Conservation (phyloP, 2,888 invertebrate species). For the Pseudoips prasinana region DNA sequence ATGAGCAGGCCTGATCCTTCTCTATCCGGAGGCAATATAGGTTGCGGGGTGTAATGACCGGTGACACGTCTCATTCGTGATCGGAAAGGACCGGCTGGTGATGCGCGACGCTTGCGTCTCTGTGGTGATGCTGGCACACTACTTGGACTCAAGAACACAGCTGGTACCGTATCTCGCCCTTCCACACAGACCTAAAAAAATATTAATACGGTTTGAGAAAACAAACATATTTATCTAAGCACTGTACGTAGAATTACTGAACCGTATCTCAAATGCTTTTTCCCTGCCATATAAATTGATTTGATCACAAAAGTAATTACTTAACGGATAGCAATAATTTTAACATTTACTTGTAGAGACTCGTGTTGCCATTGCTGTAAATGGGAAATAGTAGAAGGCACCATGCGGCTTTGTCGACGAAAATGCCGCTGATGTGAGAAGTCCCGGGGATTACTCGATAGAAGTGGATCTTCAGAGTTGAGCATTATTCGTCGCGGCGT, state of each 20-base stretch:
- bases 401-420: slow-evolving; percentile 56
- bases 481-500: slow-evolving; percentile 93
- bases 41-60: slow-evolving; percentile 93
- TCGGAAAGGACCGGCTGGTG: slow-evolving; percentile 81
- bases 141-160: slow-evolving; percentile 89
- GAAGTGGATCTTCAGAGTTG: slow-evolving; percentile 91
- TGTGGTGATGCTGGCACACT: slow-evolving; percentile 87
- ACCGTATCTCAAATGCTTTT: too few species aligned
- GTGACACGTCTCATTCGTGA: slow-evolving; percentile 75
- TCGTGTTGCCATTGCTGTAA: slow-evolving; percentile 70
- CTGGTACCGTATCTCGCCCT: slow-evolving; percentile 86
- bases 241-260: too few species aligned
- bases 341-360: slow-evolving; percentile 62
- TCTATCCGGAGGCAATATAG: slow-evolving; percentile 95
- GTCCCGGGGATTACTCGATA: slow-evolving; percentile 92
- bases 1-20: slow-evolving; percentile 93
- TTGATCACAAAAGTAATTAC: too few species aligned
- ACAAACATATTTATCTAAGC: too few species aligned
- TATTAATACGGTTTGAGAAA: too few species aligned
- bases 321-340: too few species aligned
- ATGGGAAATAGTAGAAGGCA: slow-evolving; percentile 46
- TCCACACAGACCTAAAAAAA: slow-evolving; percentile 68
- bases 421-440: slow-evolving; percentile 79
- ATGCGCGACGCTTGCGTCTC: slow-evolving; percentile 84
- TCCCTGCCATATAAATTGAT: too few species aligned